These are phyloP conservation scores for Neomicropteryx cornuta DNA, from an alignment of 1,140 invertebrate species.

Conservation along the genomic window DNA sequence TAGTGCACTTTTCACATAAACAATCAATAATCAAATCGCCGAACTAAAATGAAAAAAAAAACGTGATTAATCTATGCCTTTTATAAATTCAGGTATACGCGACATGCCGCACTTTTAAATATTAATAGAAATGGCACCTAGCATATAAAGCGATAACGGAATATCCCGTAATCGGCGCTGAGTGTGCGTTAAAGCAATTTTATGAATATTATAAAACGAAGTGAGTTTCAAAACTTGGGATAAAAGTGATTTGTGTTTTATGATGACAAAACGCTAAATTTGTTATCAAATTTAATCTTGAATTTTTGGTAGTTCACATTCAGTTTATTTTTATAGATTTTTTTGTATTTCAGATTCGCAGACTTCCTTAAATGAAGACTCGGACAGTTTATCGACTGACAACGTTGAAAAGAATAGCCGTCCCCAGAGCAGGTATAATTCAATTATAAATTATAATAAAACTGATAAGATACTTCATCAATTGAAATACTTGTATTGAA, in stretches of 20 bases:
- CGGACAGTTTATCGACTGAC: constrained; percentile 32
- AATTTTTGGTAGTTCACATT: constrained; percentile 10
- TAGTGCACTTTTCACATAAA: no score
- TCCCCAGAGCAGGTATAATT: constrained; percentile 8
- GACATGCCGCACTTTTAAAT: no score
- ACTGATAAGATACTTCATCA: no score
- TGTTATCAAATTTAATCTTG: constrained; percentile 9
- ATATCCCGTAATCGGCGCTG: no score
- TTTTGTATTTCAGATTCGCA: constrained; percentile 28
- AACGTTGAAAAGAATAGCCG: constrained; percentile 10
- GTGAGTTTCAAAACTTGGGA: background rate
- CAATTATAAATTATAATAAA: no score
- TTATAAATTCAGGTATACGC: no score
- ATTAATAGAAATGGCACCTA: constrained; percentile 1
- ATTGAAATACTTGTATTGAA: no score
- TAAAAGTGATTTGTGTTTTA: background rate
- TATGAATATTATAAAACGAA: background rate
- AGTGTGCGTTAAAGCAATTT: background rate
- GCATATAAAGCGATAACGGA: no score
- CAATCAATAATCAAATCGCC: background rate
- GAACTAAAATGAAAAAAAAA: background rate
- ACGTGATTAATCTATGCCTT: no score
- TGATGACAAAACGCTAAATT: constrained; percentile 2
- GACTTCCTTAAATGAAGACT: constrained; percentile 37
- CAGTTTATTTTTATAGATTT: constrained; percentile 8